Evolutionary conservation across 2,113 vertebrate genomes (phyloP).

Genomic region (Meles meles): DNA sequence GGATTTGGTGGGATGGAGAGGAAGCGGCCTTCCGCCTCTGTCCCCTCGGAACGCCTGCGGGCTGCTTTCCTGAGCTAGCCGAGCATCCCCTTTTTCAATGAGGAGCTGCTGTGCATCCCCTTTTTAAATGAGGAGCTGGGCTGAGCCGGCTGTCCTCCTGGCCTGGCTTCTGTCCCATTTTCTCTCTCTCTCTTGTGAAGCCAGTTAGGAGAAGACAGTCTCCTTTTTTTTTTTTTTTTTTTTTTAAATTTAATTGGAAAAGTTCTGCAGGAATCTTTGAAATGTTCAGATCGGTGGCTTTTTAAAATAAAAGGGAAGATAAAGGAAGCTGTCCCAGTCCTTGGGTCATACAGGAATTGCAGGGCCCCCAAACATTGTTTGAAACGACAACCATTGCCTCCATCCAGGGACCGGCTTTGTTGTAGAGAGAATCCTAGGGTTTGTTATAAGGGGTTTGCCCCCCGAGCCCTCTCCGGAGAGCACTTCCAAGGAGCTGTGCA

Average conservation of each 20-base stretch:
- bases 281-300: slow-evolving; percentile 42
- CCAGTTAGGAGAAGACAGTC: not conserved
- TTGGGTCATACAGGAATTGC: slow-evolving; percentile 42
- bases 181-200: not conserved
- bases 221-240: not conserved
- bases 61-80: rapidly evolving
- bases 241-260: slow-evolving; percentile 52
- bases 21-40: rapidly evolving
- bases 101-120: rapidly evolving
- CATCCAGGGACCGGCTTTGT: slow-evolving; percentile 40
- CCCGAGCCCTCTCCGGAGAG: slow-evolving; percentile 19
- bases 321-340: slow-evolving; percentile 2
- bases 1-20: rapidly evolving
- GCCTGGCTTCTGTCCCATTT: not conserved
- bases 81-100: not conserved
- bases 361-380: slow-evolving; percentile 28
- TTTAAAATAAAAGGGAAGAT: slow-evolving; percentile 60
- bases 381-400: not conserved
- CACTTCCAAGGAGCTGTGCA: slow-evolving; percentile 39
- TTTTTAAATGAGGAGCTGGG: not conserved
- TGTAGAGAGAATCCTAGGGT: slow-evolving; percentile 35
- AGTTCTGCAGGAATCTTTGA: slow-evolving; percentile 54
- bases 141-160: not conserved
- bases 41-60: rapidly evolving
- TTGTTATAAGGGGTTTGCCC: not conserved